Conservation (phyloP, 2,797 vertebrate species). For the Coregonus ussuriensis region DNA sequence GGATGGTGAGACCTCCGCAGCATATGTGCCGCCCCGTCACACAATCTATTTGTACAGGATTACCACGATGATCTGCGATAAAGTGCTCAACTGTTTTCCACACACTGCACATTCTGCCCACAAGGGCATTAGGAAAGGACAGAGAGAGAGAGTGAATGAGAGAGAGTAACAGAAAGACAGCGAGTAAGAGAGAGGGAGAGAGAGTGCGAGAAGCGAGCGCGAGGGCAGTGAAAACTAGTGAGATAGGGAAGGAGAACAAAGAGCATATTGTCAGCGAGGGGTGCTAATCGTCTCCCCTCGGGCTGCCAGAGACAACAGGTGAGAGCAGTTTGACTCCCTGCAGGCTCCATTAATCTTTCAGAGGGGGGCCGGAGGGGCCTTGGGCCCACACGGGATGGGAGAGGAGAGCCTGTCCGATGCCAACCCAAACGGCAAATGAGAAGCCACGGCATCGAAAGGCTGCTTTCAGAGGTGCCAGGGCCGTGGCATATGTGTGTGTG, state of each 20-base stretch:
- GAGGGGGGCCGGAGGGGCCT: conserved; percentile 37
- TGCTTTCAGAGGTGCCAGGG: conserved; percentile 61
- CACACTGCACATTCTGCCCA: conserved; percentile 54
- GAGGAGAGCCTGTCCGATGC: conserved; percentile 53
- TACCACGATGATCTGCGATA: conserved; percentile 67
- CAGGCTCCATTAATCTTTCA: conserved; percentile 73
- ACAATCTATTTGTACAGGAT: conserved; percentile 66
- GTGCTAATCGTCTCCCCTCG: conserved; percentile 74
- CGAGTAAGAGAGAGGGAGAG: conserved; percentile 47
- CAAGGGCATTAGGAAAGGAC: conserved; percentile 54
- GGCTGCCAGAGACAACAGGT: conserved; percentile 82
- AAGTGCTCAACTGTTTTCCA: conserved; percentile 74
- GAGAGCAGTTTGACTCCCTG: conserved; percentile 79
- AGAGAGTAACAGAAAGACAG: conserved; percentile 50
- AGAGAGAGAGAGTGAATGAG: conserved; percentile 36
- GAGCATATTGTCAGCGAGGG: conserved; percentile 72
- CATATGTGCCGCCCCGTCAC: conserved; percentile 48
- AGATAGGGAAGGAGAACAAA: conserved; percentile 63
- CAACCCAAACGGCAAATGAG: conserved; percentile 71
- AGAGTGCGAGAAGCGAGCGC: conserved; percentile 46
- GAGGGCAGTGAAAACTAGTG: conserved; percentile 58
- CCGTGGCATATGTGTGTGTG: conserved; percentile 14
- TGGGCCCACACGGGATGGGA: conserved; percentile 43
- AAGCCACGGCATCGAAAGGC: conserved; percentile 60
- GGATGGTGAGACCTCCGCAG: conserved; percentile 33